Evolutionary conservation across 2,113 vertebrate species (phyloP), one percentile per base, ranked within the genome.

Genomic region (Calyptomena viridis): DNA sequence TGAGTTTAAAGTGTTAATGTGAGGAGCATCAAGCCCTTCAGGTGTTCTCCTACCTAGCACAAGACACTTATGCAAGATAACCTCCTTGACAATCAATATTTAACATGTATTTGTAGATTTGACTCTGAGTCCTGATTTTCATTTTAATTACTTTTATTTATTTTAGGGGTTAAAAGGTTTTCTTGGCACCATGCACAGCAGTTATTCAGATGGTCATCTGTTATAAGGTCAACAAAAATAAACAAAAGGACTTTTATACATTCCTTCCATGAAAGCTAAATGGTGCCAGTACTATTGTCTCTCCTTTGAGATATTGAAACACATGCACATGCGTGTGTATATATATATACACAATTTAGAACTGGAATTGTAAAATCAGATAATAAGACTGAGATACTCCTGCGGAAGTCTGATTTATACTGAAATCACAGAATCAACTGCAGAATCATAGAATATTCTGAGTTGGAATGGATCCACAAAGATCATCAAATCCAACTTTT

Each of bases 141-240:
- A 91, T 94, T 96, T 95, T 91, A 95, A 97, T 96, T 95, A 25
- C 11, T 77, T 63, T 88, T 86, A 95, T 93, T 96, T 97, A 84
- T 94, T 94, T 95, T 58, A 62, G 52, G 53, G 50, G 64, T 85
- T 93, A 90, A 77, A 59, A 25, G 52, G 18, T 85, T 89, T 95
- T 69, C 84, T 96, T 95, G 81, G 89, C 92, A 91, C 23, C 18
- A 3, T 18, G 44, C 49, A 53, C 47, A 88, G 63, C 59, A 83
- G 47, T 90, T 94, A 91, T 72, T 89, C 93, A 96, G 93, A 95
- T 93, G 93, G 78, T 84, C 81, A 93, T 94, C 75, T 85, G 63
- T 93, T 96, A 19, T 74, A 72, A 96, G 92, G 89, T 96, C 89
- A 94, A 75, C 44, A 6, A 92, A 97, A 94, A 87, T 77, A 96